Conservation (phyloP, 2,113 vertebrate genomes). For the Tenebrosternarchus preto region DNA sequence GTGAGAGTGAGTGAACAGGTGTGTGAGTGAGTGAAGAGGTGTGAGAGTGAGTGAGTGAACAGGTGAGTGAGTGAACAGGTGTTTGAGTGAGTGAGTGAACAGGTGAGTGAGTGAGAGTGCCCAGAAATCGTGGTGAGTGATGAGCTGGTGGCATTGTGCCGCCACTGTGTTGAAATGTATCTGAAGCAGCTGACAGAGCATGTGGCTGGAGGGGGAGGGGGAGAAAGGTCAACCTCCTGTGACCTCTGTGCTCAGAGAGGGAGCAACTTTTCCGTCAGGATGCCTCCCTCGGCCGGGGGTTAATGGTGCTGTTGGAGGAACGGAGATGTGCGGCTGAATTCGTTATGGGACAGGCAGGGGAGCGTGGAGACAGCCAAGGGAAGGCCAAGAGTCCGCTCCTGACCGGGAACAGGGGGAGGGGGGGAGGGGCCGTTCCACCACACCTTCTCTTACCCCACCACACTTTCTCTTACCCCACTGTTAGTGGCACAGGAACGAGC, state of each 20-base stretch:
- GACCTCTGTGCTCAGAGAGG: conserved; percentile 61
- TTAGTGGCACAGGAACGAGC: too few relatives aligned
- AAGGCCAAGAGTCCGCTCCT: conserved; percentile 68
- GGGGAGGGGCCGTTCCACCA: too few relatives aligned
- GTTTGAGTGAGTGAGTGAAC: background rate
- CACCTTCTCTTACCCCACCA: background rate
- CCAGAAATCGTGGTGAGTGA: too few relatives aligned
- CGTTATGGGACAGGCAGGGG: conserved; percentile 78
- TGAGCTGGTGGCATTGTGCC: background rate
- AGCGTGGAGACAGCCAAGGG: conserved; percentile 79
- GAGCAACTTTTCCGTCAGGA: conserved; percentile 71
- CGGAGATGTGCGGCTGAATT: conserved; percentile 82
- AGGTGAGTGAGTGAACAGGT: background rate
- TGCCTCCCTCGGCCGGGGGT: conserved; percentile 71
- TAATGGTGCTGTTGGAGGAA: conserved; percentile 71
- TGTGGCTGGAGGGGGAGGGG: conserved; percentile 32
- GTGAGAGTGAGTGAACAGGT: too few relatives aligned
- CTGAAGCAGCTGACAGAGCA: conserved; percentile 36
- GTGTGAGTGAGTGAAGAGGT: conserved; percentile 7
- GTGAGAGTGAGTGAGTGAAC: background rate
- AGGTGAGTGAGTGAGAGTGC: conserved; percentile 11
- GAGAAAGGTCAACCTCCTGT: conserved; percentile 73
- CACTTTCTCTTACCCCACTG: too few relatives aligned
- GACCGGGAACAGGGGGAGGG: conserved; percentile 44
- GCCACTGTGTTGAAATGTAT: conserved; percentile 51